Evolutionary conservation across 2,797 vertebrate species (phyloP), one percentile per base, ranked within the genome.

Genomic region (Salmo trutta): DNA sequence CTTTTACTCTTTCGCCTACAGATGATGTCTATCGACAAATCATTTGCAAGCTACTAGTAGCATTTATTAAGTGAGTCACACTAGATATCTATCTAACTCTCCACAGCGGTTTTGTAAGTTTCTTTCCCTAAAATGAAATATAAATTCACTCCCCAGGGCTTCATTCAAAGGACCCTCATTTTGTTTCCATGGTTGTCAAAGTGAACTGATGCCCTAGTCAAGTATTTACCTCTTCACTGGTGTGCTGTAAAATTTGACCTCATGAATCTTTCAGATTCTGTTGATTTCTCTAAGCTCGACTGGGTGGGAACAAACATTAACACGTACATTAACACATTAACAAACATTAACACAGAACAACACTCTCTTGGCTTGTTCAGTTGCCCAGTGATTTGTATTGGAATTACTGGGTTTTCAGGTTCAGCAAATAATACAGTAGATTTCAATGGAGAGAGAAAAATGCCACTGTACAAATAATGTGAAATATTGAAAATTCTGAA

Each of bases 261-360:
- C 88, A 81, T 91, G 88, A 91, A 89, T 92, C 87, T 91, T 88
- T 88, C 89, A 85, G 84, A 59, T 81, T 80, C 86, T 85, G 82
- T 85, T 86, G 86, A 89, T 90, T 89, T 83, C 70, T 77, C 87
- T 91, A 85, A 87, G 87, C 88, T 82, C 84, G 87, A 91, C 87
- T 84, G 79, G 81, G 73, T 76, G 76, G 79, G 82, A 88, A 83
- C 87, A 14, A 47, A 47, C 10, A 47, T 47, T 47, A 47, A 10
- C 41, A 47, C 41, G 14, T 36, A 36, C 36, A 36, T 36, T 36
- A 36, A 36, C 33, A 88, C 73, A 88, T 24, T 17, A 47, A 6
- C 33, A 54, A 51, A 36, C 36, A 36, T 54, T 19, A 54, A 14
- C 41, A 47, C 36, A 10, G 5, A 75, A 29, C n/a, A 65, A 47